Percentiles rank a stretch among this genome's conserved stretches.
These are phyloP conservation scores for Molanna angustata DNA, from an alignment of 2,888 invertebrate species.

Conservation along the genomic window DNA sequence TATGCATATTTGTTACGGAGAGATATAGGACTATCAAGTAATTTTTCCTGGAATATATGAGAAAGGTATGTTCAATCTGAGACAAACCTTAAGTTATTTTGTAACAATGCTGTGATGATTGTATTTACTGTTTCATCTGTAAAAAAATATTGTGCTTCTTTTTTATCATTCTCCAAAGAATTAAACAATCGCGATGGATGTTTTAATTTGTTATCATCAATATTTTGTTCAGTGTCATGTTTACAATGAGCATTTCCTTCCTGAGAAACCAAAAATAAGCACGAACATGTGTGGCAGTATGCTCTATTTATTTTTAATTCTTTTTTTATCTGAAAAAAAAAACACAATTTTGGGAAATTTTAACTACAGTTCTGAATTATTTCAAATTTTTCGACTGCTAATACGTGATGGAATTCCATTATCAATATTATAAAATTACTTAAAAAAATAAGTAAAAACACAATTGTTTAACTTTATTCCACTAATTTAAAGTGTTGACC, in stretches of 20 bases:
- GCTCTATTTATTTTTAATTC: conserved; percentile 48
- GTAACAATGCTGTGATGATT: conserved; percentile 59
- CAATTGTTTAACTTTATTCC: too few relatives aligned
- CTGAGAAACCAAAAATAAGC: conserved; percentile 44
- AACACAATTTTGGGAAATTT: conserved; percentile 5
- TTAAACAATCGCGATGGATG: conserved; percentile 67
- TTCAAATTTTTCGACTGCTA: too few relatives aligned
- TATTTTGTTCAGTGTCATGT: conserved; percentile 53
- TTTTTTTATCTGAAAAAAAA: conserved; percentile 45
- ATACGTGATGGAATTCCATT: too few relatives aligned
- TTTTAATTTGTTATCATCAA: conserved; percentile 57
- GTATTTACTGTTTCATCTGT: conserved; percentile 63
- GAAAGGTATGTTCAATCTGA: neutral
- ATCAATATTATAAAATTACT: too few relatives aligned
- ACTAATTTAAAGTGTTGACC: too few relatives aligned
- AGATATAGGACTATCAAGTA: neutral
- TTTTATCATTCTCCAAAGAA: conserved; percentile 69
- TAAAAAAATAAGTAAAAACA: too few relatives aligned
- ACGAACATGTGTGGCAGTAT: conserved; percentile 65
- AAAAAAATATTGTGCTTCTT: conserved; percentile 88
- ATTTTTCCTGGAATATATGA: neutral
- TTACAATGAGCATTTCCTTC: conserved; percentile 49
- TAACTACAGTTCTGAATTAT: too few relatives aligned
- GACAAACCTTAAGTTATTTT: conserved; percentile 56
- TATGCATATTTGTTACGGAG: neutral